Percentiles rank a stretch among this genome's conserved stretches.
These are phyloP conservation scores for Epizoanthus scotinus DNA, from an alignment of 92 coral and sea anemone genomes.

Conservation along the genomic window DNA sequence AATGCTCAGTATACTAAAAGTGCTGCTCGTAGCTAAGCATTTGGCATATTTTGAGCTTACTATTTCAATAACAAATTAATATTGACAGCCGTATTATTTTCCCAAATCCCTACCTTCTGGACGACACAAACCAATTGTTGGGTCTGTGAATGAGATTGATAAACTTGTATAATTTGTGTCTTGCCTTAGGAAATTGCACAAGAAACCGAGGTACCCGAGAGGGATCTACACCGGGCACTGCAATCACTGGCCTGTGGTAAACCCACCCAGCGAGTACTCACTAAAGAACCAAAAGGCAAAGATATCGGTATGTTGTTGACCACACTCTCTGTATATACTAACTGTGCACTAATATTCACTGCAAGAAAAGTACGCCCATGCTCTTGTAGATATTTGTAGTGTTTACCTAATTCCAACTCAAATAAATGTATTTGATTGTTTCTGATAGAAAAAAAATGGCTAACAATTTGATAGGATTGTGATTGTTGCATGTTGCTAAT, in stretches of 20 bases:
- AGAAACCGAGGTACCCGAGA: slow-evolving; percentile 92
- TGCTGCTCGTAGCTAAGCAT: too few relatives aligned
- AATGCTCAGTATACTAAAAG: too few relatives aligned
- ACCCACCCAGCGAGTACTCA: slow-evolving; percentile 89
- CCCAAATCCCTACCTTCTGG: too few relatives aligned
- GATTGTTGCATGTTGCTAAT: too few relatives aligned
- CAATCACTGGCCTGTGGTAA: slow-evolving; percentile 98
- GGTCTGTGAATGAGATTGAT: too few relatives aligned
- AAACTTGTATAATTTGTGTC: too few relatives aligned
- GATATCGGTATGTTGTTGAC: slow-evolving; percentile 66
- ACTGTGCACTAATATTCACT: not conserved
- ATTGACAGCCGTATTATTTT: too few relatives aligned
- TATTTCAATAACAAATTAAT: too few relatives aligned
- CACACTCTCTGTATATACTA: not conserved
- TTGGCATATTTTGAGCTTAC: too few relatives aligned
- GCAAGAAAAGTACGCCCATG: not conserved
- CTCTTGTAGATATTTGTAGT: not conserved
- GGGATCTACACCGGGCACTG: slow-evolving; percentile 93
- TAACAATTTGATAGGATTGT: not conserved
- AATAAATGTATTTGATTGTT: too few relatives aligned
- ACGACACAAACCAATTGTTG: too few relatives aligned
- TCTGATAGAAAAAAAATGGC: not conserved
- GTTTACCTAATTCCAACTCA: not conserved
- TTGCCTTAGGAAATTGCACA: slow-evolving; percentile 81
- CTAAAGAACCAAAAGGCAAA: slow-evolving; percentile 95